These are phyloP conservation scores for Agapornis canus DNA, from an alignment of 2,797 vertebrate genomes.

Conservation along the genomic window DNA sequence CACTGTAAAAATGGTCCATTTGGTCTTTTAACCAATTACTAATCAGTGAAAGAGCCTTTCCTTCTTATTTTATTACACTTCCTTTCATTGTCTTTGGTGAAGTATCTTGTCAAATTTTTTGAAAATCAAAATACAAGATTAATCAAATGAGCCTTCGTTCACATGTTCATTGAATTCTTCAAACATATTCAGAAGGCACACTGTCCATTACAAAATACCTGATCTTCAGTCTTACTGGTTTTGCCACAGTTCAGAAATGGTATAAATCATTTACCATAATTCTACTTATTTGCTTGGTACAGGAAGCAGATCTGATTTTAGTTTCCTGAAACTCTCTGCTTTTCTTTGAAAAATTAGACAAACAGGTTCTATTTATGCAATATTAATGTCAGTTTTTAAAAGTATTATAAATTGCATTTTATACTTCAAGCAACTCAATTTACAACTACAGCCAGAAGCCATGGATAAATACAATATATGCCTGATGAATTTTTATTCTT, in stretches of 20 bases:
- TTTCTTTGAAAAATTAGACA: background rate
- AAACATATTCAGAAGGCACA: background rate
- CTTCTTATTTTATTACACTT: background rate
- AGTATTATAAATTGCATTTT: background rate
- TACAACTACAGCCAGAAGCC: background rate
- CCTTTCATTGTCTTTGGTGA: background rate
- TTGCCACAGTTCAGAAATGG: background rate
- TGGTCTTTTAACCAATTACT: slow-evolving; percentile 34
- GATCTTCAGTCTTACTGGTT: background rate
- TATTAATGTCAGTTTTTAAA: background rate
- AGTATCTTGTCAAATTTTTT: background rate
- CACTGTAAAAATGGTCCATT: slow-evolving; percentile 21
- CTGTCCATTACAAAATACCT: background rate
- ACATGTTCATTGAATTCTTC: background rate
- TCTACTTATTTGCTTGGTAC: background rate
- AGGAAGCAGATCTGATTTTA: background rate
- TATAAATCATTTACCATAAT: background rate
- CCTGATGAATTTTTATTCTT: background rate
- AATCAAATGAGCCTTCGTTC: slow-evolving; percentile 20
- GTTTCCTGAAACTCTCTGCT: background rate
- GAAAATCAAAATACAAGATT: slow-evolving; percentile 14
- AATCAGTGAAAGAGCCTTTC: slow-evolving; percentile 15
- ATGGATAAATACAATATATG: background rate
- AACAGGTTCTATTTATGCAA: background rate
- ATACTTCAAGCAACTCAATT: background rate